Base-by-base conservation (phyloP, 2,888 invertebrate species). In the Lacanobia wlatinum region DNA sequence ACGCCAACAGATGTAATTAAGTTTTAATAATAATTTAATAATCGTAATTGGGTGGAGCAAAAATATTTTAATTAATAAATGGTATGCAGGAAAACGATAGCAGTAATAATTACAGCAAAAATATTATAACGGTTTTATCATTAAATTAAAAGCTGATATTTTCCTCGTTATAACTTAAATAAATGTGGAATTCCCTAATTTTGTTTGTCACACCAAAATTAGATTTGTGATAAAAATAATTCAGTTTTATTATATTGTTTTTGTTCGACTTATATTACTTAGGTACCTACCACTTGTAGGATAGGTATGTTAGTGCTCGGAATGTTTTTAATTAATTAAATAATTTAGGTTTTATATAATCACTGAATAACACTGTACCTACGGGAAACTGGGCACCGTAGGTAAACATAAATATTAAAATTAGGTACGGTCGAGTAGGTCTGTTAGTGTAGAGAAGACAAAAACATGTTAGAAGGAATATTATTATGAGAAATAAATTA, bases 21-120 rank as follows among this genome's bases (percentile, higher is more conserved):
- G n/a, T 63, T 72, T 73, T 56, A 81, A 79, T 83, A 83, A 83
- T 66, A 73, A 72, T 68, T 75, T 59, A 48, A 76, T 74, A 67
- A 78, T 65, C 66, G 55, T 84, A 76, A 82, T 85, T 84, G 70
- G 64, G 52, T 71, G 58, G 10, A 53, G 70, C 77, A 40, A 69
- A 75, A 70, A 75, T 81, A 79, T 68, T 78, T 70, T 73, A 83
- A 86, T 84, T 76, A 78, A 77, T 76, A 60, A 60, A 70, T 56
- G 62, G 52, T 68, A 64, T 72, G 78, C 84, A 87, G 87, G 90
- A 85, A 86, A 88, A 83, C 72, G 86, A 88, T 88, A 84, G 72
- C 69, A 77, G 70, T 64, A 67, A 62, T 85, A 79, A 72, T 68
- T 82, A 85, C 80, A 84, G 73, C 83, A 77, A 81, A 84, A 86